phyloP scores from a whole-genome alignment of 2,888 invertebrate species.

The Philereme vetulata region DNA sequence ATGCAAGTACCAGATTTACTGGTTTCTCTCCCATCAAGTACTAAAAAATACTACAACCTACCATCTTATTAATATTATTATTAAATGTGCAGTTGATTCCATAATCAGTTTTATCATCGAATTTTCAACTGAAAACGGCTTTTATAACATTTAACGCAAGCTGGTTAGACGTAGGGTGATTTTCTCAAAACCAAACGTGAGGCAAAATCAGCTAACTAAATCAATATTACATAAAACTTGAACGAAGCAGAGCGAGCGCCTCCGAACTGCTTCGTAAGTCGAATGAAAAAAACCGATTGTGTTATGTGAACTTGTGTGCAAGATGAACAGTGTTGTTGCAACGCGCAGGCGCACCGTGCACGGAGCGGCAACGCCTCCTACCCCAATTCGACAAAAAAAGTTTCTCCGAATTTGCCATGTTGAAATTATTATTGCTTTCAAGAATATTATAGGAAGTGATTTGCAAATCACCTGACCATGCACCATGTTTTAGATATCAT shows the following conservation, averaged over 20 bases:
- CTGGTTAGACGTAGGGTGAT: slow-evolving; percentile 2
- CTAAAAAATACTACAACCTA: neutral
- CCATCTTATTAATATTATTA: neutral
- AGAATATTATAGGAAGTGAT: slow-evolving; percentile 6
- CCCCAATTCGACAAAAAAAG: slow-evolving; percentile 32
- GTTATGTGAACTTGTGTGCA: slow-evolving; percentile 35
- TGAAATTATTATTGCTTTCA: slow-evolving; percentile 12
- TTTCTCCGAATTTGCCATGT: slow-evolving; percentile 36
- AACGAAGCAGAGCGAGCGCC: neutral
- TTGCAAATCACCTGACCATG: slow-evolving; percentile 14
- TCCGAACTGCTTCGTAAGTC: slow-evolving; percentile 5
- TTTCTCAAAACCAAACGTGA: neutral
- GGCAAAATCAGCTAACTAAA: slow-evolving; percentile 3
- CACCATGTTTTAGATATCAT: slow-evolving; percentile 42
- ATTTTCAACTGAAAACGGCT: neutral
- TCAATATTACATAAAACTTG: neutral
- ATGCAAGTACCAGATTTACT: too few species aligned
- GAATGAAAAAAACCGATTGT: slow-evolving; percentile 25
- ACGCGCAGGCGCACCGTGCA: slow-evolving; percentile 18
- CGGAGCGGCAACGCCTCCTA: slow-evolving; percentile 53
- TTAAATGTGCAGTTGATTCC: slow-evolving; percentile 45
- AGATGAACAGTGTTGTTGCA: slow-evolving; percentile 25
- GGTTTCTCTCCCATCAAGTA: too few species aligned
- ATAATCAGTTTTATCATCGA: slow-evolving; percentile 38
- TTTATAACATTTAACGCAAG: neutral